phyloP scores from a whole-genome alignment of 2,888 invertebrate species.

The Fissipunctia ypsillon region DNA sequence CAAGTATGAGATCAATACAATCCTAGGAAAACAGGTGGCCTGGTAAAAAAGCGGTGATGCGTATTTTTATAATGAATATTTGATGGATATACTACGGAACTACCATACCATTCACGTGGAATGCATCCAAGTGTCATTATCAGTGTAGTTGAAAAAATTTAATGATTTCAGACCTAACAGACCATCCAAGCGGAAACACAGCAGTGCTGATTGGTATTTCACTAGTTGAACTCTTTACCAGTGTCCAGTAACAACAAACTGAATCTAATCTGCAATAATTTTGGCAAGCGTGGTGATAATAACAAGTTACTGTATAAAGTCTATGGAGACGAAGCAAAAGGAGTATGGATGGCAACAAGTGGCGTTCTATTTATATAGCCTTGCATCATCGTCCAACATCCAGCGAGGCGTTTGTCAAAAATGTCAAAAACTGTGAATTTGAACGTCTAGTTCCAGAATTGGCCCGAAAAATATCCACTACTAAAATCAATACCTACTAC shows the following conservation, averaged over 20 bases:
- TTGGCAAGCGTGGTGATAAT: background rate
- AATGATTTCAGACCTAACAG: background rate
- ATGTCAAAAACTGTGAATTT: too few species aligned
- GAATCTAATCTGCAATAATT: background rate
- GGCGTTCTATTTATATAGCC: background rate
- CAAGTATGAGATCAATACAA: background rate
- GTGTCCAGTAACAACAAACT: background rate
- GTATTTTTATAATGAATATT: constrained; percentile 6
- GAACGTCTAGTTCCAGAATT: too few species aligned
- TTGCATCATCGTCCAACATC: background rate
- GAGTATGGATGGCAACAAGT: background rate
- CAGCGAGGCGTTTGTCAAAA: too few species aligned
- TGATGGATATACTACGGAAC: background rate
- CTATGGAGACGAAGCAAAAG: background rate
- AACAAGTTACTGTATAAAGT: too few species aligned
- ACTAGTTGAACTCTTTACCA: background rate
- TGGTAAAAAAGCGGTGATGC: background rate
- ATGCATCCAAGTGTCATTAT: background rate
- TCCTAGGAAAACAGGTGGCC: background rate
- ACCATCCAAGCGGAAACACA: background rate
- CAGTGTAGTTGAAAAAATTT: background rate
- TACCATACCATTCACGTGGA: background rate
- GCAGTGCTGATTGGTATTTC: background rate
- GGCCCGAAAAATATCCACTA: too few species aligned
- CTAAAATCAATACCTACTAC: too few species aligned